Conservation (phyloP, 2,113 vertebrate genomes). For the Pedetes capensis region DNA sequence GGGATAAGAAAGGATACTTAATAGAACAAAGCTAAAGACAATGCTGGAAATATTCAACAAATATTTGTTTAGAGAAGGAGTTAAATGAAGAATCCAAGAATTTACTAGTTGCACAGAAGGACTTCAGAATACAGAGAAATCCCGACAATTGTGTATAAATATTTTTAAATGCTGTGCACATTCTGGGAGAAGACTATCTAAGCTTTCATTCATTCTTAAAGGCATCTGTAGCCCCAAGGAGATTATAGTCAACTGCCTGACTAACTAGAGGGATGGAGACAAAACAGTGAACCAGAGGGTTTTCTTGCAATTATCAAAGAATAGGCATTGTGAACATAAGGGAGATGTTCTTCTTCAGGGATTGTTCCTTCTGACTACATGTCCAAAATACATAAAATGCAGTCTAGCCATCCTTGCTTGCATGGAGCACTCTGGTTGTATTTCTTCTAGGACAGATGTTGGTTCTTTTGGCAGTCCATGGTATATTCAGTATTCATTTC, state of each 20-base stretch:
- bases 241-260: background rate
- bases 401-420: too few species aligned
- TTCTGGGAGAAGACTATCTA: background rate
- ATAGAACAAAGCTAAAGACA: slow-evolving; percentile 6
- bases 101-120: background rate
- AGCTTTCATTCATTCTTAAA: background rate
- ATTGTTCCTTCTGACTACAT: too few species aligned
- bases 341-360: too few species aligned
- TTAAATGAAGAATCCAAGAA: background rate
- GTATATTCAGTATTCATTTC: too few species aligned
- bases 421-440: too few species aligned
- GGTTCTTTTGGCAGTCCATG: too few species aligned
- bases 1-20: background rate
- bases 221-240: background rate
- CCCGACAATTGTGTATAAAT: background rate
- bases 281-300: background rate
- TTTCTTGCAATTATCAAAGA: background rate
- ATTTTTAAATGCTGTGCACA: background rate
- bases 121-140: background rate
- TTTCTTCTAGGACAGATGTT: too few species aligned
- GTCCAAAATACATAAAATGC: too few species aligned
- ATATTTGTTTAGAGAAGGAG: background rate
- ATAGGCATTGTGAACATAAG: background rate
- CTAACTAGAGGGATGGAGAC: background rate
- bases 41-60: background rate